Percentiles rank a stretch among this genome's conserved stretches.
Conservation (phyloP, 2,888 invertebrate species). For the Lucinisca nassula region DNA sequence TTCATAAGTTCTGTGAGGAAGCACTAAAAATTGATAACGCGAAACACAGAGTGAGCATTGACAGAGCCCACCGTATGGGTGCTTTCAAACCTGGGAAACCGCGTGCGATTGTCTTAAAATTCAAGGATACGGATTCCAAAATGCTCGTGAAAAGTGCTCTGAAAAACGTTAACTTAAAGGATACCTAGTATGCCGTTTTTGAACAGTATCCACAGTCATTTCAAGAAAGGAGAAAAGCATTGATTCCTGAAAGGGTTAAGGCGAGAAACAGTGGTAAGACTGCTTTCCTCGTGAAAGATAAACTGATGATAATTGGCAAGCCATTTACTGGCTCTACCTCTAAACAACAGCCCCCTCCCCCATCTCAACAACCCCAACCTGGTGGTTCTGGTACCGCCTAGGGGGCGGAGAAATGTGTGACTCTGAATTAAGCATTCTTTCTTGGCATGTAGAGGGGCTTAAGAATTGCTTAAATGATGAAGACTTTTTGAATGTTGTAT, state of each 20-base stretch:
- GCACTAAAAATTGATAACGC: neutral
- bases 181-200: neutral
- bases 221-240: neutral
- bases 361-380: too few species aligned
- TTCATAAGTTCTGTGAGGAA: neutral
- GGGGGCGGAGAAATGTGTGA: too few species aligned
- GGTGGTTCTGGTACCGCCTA: too few species aligned
- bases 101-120: slow-evolving; percentile 12
- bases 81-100: neutral
- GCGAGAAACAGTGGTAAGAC: neutral
- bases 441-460: neutral
- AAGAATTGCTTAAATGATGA: slow-evolving; percentile 9
- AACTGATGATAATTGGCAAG: slow-evolving; percentile 13
- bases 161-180: neutral
- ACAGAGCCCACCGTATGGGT: slow-evolving; percentile 1
- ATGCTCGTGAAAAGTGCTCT: slow-evolving; percentile 12
- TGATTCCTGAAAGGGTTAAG: slow-evolving; percentile 14
- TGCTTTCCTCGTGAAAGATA: slow-evolving; percentile 23
- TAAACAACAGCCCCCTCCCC: too few species aligned
- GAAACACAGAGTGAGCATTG: neutral
- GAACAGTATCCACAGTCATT: slow-evolving; percentile 23
- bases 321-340: neutral
- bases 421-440: too few species aligned
- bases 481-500: neutral
- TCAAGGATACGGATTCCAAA: slow-evolving; percentile 27